Conservation (phyloP, 2,888 invertebrate species). For the Parnassius apollo region DNA sequence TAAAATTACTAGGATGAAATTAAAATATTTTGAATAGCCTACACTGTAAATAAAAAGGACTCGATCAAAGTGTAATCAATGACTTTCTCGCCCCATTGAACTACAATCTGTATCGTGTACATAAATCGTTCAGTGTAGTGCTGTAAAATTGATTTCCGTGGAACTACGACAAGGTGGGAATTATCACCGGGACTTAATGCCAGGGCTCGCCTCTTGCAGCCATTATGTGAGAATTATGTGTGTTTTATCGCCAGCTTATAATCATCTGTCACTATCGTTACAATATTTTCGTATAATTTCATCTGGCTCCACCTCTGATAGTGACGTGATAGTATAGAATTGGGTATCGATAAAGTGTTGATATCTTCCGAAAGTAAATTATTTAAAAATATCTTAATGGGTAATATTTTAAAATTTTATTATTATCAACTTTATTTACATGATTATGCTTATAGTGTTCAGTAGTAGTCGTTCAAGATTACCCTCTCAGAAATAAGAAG, state of each 20-base stretch:
- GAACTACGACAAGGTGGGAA: conserved; percentile 50
- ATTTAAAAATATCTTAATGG: conserved; percentile 17
- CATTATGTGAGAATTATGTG: conserved; percentile 77
- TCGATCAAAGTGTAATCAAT: not conserved
- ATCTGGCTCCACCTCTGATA: conserved; percentile 62
- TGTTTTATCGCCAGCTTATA: conserved; percentile 81
- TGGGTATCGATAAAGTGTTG: conserved; percentile 4
- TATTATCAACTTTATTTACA: not conserved
- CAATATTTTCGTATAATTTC: conserved; percentile 79
- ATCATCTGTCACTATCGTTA: conserved; percentile 81
- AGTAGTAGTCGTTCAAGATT: no score
- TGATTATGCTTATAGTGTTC: no score
- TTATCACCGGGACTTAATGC: conserved; percentile 53
- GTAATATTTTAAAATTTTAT: not conserved
- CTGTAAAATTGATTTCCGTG: conserved; percentile 67
- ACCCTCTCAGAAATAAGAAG: no score
- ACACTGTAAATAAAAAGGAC: not conserved
- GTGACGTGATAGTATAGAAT: conserved; percentile 41
- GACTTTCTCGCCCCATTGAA: not conserved
- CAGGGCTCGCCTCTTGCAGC: conserved; percentile 44
- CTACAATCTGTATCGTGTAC: conserved; percentile 15
- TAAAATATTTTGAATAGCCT: not conserved
- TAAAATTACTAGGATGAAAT: no score
- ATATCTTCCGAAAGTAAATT: conserved; percentile 1
- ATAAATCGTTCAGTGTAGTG: conserved; percentile 24